phyloP scores from a whole-genome alignment of 2,888 invertebrate species.

The Drosophila pullipes region DNA sequence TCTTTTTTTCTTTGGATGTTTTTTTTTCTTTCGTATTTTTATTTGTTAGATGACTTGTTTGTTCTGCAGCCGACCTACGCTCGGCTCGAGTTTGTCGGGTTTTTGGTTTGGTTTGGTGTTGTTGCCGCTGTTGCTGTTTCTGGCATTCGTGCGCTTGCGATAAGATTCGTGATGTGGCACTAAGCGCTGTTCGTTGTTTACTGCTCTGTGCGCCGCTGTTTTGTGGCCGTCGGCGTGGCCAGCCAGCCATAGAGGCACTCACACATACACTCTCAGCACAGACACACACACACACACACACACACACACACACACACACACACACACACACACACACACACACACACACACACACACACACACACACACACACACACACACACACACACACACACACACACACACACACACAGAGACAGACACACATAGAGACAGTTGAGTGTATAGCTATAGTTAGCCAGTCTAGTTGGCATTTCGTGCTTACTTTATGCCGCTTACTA shows the following conservation, averaged over 20 bases:
- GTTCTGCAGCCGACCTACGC: conserved; percentile 73
- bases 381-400: conserved; percentile 30
- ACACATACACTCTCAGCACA: conserved; percentile 43
- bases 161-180: conserved; percentile 81
- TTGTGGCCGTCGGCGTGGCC: conserved; percentile 80
- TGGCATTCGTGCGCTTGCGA: conserved; percentile 72
- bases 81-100: conserved; percentile 61
- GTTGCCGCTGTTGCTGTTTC: conserved; percentile 44
- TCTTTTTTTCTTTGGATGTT: conserved; percentile 22
- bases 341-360: conserved; percentile 44
- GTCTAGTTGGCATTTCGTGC: conserved; percentile 81
- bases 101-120: conserved; percentile 39
- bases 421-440: conserved; percentile 36
- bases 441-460: conserved; percentile 63
- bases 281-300: conserved; percentile 23
- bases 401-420: conserved; percentile 8
- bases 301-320: conserved; percentile 8
- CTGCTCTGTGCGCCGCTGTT: conserved; percentile 76
- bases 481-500: conserved; percentile 78
- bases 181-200: conserved; percentile 81
- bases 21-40: conserved; percentile 33
- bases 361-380: conserved; percentile 50
- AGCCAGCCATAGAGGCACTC: conserved; percentile 75
- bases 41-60: conserved; percentile 75
- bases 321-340: conserved; percentile 5